Base-by-base conservation (phyloP, 2,113 vertebrate species). In the Rhinichthys klamathensis region DNA sequence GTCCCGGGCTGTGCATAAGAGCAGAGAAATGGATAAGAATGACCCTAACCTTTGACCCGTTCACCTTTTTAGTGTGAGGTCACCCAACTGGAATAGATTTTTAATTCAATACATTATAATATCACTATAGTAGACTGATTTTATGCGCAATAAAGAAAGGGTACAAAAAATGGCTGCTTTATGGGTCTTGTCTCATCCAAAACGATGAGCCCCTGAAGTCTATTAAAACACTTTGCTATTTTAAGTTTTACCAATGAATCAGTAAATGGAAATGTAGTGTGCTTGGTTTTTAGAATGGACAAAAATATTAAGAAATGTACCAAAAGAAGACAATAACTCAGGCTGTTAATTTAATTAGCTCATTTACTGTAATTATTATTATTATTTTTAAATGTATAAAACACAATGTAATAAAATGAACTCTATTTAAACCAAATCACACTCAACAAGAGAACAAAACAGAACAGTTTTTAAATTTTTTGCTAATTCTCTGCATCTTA, bases 1-100 rank as follows among this genome's bases (percentile, higher is more conserved):
- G 4, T 79, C 83, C 41, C 18, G 41, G 16, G 41, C 35, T 35
- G 25, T 67, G 35, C 61, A 86, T 51, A 21, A 81, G 56, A 49
- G 69, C 56, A 63, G 84, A 35, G 78, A 86, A 81, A 81, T 72
- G 78, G 77, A 73, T 80, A 80, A 30, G 84, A 72, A 80, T 85
- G 84, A 72, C 65, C 51, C 25, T 74, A 86, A 81, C 84, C 77
- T 81, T 75, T 86, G 78, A 81, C 54, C 84, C 4, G 15, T 1
- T 58, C 56, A 80, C 77, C 84, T 72, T 49, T 79, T 69, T 72
- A 80, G 35, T 85, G 67, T 86, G 56, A 65, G 78, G 65, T 86
- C 77, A 51, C 67, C 10, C 69, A 41, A 16, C n/a, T 13, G 56
- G 51, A 54, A 81, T 80, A 80, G 51, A 85, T 85, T 86, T 86